phyloP scores from a whole-genome alignment of 2,888 invertebrate species.

The Apoda limacodes region DNA sequence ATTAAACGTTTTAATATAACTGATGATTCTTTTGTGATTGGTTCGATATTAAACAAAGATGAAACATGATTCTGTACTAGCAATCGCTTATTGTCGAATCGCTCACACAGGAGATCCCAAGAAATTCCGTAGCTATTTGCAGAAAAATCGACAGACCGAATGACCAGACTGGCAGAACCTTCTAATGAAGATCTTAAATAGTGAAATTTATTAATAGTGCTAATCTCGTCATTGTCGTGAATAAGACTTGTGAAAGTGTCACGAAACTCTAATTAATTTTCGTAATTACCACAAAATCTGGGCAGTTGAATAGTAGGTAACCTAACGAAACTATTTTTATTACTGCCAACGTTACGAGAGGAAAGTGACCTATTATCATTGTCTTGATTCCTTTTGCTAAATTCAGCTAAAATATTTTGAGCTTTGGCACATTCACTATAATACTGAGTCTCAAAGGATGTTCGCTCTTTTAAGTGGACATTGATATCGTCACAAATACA shows the following conservation, averaged over 20 bases:
- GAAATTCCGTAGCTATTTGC: conserved; percentile 10
- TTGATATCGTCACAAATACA: too few species aligned
- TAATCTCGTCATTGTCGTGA: conserved; percentile 19
- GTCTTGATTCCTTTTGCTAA: too few species aligned
- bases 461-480: too few species aligned
- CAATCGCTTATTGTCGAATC: conserved; percentile 13
- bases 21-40: conserved; percentile 4
- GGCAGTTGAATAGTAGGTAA: conserved; percentile 22
- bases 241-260: conserved; percentile 21
- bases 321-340: too few species aligned
- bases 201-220: conserved; percentile 22
- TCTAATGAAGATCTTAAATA: conserved; percentile 20
- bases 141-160: too few species aligned
- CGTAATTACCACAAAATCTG: conserved; percentile 18
- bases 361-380: too few species aligned
- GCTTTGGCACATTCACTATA: too few species aligned
- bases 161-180: too few species aligned
- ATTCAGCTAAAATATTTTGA: too few species aligned
- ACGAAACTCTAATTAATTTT: conserved; percentile 23
- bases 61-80: conserved; percentile 13
- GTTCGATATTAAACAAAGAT: conserved; percentile 11
- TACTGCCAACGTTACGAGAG: too few species aligned
- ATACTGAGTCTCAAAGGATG: too few species aligned
- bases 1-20: conserved; percentile 4
- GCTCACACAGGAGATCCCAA: conserved; percentile 11